Base-by-base conservation (phyloP, 2,113 vertebrate genomes). In the Ornithorhynchus anatinus region DNA sequence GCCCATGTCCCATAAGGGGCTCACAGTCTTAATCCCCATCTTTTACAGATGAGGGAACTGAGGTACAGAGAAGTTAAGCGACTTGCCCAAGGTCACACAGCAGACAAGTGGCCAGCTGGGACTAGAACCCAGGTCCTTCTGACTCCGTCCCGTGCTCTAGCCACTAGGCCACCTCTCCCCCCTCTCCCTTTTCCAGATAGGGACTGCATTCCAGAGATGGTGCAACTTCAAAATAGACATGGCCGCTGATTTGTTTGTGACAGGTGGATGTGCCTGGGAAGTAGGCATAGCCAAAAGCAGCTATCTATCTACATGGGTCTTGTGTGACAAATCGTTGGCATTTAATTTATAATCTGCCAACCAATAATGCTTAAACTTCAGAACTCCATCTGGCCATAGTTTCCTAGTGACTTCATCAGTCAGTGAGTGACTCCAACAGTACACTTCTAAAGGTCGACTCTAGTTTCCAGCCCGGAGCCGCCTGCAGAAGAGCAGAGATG, bases 361-460 rank as follows among this genome's bases (percentile, higher is more conserved):
- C 29, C 50, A 61, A 36, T 33, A 12, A 36, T 52, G 36, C 25
- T 37, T 51, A 14, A 6, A 35, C 40, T 59, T 52, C 50, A 45
- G 36, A 33, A 27, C 29, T 29, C 10, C 57, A 68, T 14, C 27
- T 22, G 45, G 69, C 48, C 53, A 71, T 29, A 5, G 22, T 27
- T 63, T 62, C 48, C 38, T 37, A n/a, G 51, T 37, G 56, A 75
- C 31, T 58, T 70, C 51, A 72, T 75, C 25, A 48, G 23, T 39
- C 15, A 27, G 16, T 23, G 69, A 61, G 47, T 38, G 50, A 27
- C 56, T 50, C 37, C 69, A 73, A 69, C 62, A 45, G 58, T n/a
- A 45, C 61, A 74, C 47, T 56, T 69, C 67, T 42, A 65, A 77
- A 39, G 32, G 32, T 56, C 68, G 42, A 22, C 31, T 68, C n/a